Base-by-base conservation (phyloP, 2,113 vertebrate genomes). In the Megaceryle maxima region DNA sequence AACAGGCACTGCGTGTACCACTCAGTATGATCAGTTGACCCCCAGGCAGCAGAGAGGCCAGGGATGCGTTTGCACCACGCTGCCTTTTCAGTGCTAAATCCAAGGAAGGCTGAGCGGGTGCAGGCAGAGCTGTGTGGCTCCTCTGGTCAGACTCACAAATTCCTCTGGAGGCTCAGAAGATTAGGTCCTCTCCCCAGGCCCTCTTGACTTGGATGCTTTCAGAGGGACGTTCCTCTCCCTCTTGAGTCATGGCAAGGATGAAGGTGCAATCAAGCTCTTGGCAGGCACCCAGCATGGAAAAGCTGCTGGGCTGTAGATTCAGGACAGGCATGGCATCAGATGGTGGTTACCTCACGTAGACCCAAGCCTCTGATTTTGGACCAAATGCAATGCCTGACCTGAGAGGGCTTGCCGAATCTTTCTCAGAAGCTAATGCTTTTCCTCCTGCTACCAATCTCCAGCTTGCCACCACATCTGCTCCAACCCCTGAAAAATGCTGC, bases 281-380 rank as follows among this genome's bases (percentile, higher is more conserved):
- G 67, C 57, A 87, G 39, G 68, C 53, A 51, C n/a, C 3, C 5
- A 90, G 48, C 3, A 0, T 60, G 73, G 50, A 73, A 75, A 76
- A 46, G 56, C 46, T 78, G 56, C 56, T 41, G 66, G 66, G 66
- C 70, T 39, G 8, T 18, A 72, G 31, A 25, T 60, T 73, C 29
- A 72, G 64, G 56, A 57, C 28, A 63, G n/a, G 55, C 9, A 2
- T 26, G 21, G 3, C 22, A 17, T 5, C 0, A 0, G 43, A 53
- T 1, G 5, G n/a, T 68, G 46, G 35, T 59, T 41, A 24, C 33
- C 11, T 75, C 37, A 11, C 1, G 11, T 5, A 64, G 51, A 51
- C 16, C 46, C 64, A 63, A 82, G 18, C 51, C 46, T 79, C 37
- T 53, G 31, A 55, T 51, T 72, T 64, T 79, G 44, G 67, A 67